Conservation (phyloP, 2,888 invertebrate species). For the Ectropis crepuscularia region DNA sequence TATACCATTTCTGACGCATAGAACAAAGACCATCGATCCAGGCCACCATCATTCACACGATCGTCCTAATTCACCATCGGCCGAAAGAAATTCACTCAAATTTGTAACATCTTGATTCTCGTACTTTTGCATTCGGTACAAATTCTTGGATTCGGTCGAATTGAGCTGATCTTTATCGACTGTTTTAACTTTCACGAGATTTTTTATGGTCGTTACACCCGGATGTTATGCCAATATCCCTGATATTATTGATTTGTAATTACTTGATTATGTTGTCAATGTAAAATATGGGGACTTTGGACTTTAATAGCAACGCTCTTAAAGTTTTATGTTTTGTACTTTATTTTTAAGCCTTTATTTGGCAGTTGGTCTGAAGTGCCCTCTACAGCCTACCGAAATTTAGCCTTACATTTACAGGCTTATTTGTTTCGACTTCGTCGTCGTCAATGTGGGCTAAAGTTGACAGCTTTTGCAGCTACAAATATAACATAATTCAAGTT, state of each 20-base stretch:
- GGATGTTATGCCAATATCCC: constrained; percentile 22
- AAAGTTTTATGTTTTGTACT: neutral
- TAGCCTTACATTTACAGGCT: no score
- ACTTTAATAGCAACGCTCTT: neutral
- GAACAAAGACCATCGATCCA: constrained; percentile 43
- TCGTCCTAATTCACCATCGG: constrained; percentile 52
- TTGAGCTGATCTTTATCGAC: constrained; percentile 47
- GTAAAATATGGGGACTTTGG: constrained; percentile 2
- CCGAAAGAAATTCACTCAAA: constrained; percentile 52
- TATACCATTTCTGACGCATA: constrained; percentile 40
- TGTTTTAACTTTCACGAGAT: constrained; percentile 34
- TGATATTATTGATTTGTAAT: constrained; percentile 13
- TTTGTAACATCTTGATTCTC: constrained; percentile 59
- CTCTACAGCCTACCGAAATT: no score
- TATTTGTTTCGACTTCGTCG: no score
- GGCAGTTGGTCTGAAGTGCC: no score
- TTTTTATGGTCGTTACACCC: constrained; percentile 18
- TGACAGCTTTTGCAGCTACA: no score
- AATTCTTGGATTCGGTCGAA: constrained; percentile 45
- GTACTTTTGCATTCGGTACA: constrained; percentile 44
- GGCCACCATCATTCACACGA: constrained; percentile 59
- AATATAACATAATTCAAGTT: no score
- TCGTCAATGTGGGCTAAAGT: no score
- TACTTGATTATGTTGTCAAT: constrained; percentile 9
- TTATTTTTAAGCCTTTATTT: no score